phyloP scores from a whole-genome alignment of 2,797 vertebrate genomes.

The Sphaeramia orbicularis region DNA sequence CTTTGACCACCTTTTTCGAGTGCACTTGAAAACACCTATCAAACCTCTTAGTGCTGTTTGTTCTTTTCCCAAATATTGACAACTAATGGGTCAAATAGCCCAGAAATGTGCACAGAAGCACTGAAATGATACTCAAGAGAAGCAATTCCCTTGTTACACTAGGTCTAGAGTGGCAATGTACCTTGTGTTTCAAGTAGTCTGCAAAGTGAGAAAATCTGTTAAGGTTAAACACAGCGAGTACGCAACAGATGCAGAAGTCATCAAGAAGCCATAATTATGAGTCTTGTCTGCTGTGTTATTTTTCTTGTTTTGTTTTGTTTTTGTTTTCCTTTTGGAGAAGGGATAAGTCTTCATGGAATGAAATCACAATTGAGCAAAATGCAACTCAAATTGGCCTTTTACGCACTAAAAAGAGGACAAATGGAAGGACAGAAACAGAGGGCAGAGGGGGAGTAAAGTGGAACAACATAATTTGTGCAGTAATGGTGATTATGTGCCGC shows the following conservation, averaged over 20 bases:
- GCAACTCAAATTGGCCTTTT: slow-evolving; percentile 65
- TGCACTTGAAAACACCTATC: slow-evolving; percentile 39
- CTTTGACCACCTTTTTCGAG: slow-evolving; percentile 30
- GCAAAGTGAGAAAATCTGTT: slow-evolving; percentile 48
- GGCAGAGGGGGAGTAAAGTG: slow-evolving; percentile 40
- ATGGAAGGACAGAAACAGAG: slow-evolving; percentile 44
- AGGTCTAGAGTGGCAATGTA: slow-evolving; percentile 53
- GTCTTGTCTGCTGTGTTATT: slow-evolving; percentile 35
- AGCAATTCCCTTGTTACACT: slow-evolving; percentile 41
- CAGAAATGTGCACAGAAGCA: slow-evolving; percentile 62
- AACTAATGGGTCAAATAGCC: slow-evolving; percentile 74
- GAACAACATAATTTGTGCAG: slow-evolving; percentile 63
- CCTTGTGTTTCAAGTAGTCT: slow-evolving; percentile 43
- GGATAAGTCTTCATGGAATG: slow-evolving; percentile 34
- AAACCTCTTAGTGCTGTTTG: slow-evolving; percentile 55
- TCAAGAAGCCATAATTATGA: slow-evolving; percentile 56
- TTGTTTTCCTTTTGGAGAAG: background rate
- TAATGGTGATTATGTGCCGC: slow-evolving; percentile 57
- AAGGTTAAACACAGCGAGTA: slow-evolving; percentile 47
- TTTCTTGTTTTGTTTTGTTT: slow-evolving; percentile 19
- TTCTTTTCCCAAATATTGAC: slow-evolving; percentile 63
- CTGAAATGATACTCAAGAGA: slow-evolving; percentile 41
- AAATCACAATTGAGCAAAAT: slow-evolving; percentile 57
- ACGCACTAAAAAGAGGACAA: slow-evolving; percentile 47
- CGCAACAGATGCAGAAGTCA: slow-evolving; percentile 42